Conservation (phyloP, 2,113 vertebrate species). For the Alligator mississippiensis region DNA sequence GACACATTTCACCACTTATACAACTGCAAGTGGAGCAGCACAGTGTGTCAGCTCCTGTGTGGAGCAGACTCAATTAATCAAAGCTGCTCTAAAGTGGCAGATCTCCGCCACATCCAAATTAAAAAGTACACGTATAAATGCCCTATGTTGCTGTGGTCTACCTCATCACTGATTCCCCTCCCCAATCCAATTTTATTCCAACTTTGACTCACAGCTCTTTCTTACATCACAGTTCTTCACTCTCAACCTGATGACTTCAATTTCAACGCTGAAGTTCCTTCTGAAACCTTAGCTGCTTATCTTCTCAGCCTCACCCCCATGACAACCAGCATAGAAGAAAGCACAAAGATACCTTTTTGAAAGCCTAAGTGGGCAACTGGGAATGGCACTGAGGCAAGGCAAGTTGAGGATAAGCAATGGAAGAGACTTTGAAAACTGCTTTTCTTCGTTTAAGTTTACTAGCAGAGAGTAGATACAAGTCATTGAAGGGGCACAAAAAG, state of each 20-base stretch:
- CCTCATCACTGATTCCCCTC: neutral
- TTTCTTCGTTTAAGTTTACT: neutral
- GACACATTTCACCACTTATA: too few species aligned
- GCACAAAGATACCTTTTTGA: accelerated
- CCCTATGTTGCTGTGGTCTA: neutral
- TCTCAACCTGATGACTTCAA: too few species aligned
- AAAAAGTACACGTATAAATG: too few species aligned
- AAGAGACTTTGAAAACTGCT: neutral
- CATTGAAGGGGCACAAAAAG: neutral
- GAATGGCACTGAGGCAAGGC: neutral
- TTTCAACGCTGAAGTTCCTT: neutral
- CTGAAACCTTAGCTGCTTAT: neutral
- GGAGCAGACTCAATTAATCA: too few species aligned
- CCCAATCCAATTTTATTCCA: neutral
- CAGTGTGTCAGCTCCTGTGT: too few species aligned
- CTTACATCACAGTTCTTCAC: accelerated
- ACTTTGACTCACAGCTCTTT: neutral
- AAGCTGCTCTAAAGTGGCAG: too few species aligned
- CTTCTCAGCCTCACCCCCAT: accelerated
- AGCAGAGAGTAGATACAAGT: neutral
- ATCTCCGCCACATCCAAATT: too few species aligned
- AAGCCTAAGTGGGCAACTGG: neutral
- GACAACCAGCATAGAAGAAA: neutral
- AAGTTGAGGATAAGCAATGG: neutral
- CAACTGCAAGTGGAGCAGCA: too few species aligned